A percentile compares a stretch with the other conserved stretches of the same genome.
These are phyloP conservation scores for Thalpophila matura DNA, from an alignment of 2,888 invertebrate genomes.

Conservation along the genomic window DNA sequence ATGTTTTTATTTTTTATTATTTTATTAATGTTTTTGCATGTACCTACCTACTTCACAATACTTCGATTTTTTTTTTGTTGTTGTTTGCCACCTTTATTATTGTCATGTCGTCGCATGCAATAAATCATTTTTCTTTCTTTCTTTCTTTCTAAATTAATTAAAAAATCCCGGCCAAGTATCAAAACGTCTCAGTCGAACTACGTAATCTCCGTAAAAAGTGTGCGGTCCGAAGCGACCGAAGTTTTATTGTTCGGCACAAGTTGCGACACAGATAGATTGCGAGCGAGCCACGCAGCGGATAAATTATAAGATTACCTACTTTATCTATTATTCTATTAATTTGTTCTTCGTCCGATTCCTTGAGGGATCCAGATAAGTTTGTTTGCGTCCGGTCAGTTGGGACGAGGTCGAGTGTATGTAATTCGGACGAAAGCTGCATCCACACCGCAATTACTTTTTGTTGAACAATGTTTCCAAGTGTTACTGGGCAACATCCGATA, in stretches of 20 bases:
- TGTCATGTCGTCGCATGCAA: too few species aligned
- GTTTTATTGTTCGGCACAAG: constrained; percentile 45
- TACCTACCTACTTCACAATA: too few species aligned
- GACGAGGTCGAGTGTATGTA: constrained; percentile 38
- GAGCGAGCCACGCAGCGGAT: constrained; percentile 30
- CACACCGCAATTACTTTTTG: too few species aligned
- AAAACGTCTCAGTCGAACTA: constrained; percentile 11
- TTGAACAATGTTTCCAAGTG: too few species aligned
- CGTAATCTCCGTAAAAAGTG: constrained; percentile 26
- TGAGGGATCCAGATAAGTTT: constrained; percentile 41
- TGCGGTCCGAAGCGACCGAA: constrained; percentile 32
- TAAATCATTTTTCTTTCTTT: too few species aligned
- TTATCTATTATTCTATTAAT: constrained; percentile 62
- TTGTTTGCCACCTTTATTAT: too few species aligned
- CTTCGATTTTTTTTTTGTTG: too few species aligned
- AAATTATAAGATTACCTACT: constrained; percentile 58
- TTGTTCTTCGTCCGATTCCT: constrained; percentile 30
- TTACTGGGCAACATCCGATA: too few species aligned
- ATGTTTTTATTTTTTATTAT: too few species aligned
- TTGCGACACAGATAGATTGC: constrained; percentile 58
- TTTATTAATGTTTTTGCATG: too few species aligned
- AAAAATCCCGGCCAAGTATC: constrained; percentile 18
- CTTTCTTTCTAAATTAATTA: background rate
- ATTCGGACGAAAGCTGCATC: too few species aligned
- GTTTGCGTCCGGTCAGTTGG: constrained; percentile 30